Evolutionary conservation across 2,113 vertebrate genomes (phyloP).

Genomic region (Azemiops feae): DNA sequence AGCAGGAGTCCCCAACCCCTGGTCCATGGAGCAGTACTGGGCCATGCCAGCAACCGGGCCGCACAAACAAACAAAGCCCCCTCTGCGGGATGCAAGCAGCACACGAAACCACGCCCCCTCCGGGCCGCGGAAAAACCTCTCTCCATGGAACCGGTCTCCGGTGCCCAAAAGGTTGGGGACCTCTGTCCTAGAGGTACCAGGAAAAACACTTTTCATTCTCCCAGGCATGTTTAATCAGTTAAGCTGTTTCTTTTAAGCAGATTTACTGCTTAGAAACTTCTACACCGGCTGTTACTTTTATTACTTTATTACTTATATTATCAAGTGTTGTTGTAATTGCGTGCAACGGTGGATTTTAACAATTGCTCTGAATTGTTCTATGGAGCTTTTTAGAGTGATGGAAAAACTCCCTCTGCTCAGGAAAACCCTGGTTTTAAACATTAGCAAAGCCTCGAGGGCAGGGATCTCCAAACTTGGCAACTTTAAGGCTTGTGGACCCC

Average conservation of each 20-base stretch:
- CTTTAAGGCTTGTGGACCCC: background rate
- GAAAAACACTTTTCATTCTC: background rate
- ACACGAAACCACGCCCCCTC: too few relatives aligned
- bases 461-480: background rate
- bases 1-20: too few relatives aligned
- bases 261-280: background rate
- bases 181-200: background rate
- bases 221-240: background rate
- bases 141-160: too few relatives aligned
- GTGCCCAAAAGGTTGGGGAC: too few relatives aligned
- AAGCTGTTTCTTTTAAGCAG: background rate
- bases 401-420: accelerated
- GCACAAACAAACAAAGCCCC: too few relatives aligned
- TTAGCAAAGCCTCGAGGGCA: background rate
- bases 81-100: too few relatives aligned
- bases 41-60: too few relatives aligned
- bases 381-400: background rate
- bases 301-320: background rate
- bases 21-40: too few relatives aligned
- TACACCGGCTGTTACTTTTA: background rate
- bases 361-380: background rate
- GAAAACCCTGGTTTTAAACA: background rate
- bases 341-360: background rate
- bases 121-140: too few relatives aligned
- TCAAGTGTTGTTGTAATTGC: background rate